A percentile compares a stretch with the other conserved stretches of the same genome.
These are phyloP conservation scores for Mesorhabditis sp. DNA, from an alignment of 2,888 invertebrate species.

Conservation along the genomic window DNA sequence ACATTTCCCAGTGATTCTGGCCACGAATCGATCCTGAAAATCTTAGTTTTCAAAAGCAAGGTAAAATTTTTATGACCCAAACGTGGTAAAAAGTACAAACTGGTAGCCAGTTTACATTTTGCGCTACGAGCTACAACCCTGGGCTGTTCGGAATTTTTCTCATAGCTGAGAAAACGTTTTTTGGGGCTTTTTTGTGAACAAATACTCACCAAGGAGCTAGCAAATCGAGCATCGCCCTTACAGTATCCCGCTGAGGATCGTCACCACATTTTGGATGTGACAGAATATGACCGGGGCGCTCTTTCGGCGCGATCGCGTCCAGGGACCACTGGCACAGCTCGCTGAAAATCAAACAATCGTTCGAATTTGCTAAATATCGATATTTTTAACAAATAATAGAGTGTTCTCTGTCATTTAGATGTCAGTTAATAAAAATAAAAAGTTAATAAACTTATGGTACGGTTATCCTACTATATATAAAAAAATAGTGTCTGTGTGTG, in stretches of 20 bases:
- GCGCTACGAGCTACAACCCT: no score
- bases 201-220: neutral
- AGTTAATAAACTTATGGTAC: no score
- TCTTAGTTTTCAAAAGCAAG: neutral
- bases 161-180: no score
- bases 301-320: neutral
- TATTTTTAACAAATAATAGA: no score
- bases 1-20: neutral
- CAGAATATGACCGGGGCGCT: neutral
- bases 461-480: no score
- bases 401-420: no score
- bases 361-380: neutral
- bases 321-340: neutral
- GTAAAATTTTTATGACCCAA: no score
- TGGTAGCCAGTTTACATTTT: no score
- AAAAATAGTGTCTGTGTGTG: no score
- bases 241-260: neutral
- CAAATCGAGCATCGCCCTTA: neutral
- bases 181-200: neutral
- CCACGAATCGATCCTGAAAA: neutral
- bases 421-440: no score
- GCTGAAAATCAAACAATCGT: constrained; percentile 1
- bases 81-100: no score
- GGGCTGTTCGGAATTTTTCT: no score
- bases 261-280: neutral